phyloP scores from a whole-genome alignment of 2,888 invertebrate species.

The Pristionchus exspectatus region DNA sequence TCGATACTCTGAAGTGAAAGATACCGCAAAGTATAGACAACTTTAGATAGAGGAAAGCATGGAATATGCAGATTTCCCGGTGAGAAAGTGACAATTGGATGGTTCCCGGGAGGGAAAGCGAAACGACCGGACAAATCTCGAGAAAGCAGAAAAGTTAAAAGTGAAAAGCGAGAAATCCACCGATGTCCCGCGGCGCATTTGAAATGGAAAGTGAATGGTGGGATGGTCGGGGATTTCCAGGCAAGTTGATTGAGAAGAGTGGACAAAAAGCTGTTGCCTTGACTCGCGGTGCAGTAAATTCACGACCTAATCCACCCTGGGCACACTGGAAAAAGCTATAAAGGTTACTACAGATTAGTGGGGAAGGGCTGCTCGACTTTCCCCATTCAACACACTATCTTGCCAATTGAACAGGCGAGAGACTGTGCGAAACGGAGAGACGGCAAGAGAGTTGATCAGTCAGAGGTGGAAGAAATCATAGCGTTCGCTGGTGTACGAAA shows the following conservation, averaged over 20 bases:
- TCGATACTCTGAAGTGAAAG: too few species aligned
- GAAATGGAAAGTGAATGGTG: slow-evolving; percentile 6
- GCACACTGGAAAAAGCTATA: neutral
- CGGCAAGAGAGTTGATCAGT: too few species aligned
- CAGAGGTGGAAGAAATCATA: too few species aligned
- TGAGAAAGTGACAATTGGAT: slow-evolving; percentile 37
- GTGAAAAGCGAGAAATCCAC: neutral
- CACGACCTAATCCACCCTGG: neutral
- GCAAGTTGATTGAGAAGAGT: neutral
- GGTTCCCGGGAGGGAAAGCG: neutral
- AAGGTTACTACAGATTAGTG: neutral
- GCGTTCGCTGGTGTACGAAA: too few species aligned
- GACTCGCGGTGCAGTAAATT: neutral
- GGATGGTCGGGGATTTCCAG: neutral
- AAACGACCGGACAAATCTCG: neutral
- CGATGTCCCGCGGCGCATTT: slow-evolving; percentile 2
- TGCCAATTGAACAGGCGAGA: neutral
- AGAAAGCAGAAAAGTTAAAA: neutral
- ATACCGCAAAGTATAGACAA: too few species aligned
- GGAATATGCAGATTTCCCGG: neutral
- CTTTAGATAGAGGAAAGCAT: neutral
- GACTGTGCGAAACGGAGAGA: too few species aligned
- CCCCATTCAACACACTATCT: neutral
- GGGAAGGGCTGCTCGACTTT: neutral
- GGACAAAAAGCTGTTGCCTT: slow-evolving; percentile 1